Percentiles rank a stretch among this genome's conserved stretches.
phyloP scores from a whole-genome alignment of 2,113 vertebrate species.

The Grantiella picta region DNA sequence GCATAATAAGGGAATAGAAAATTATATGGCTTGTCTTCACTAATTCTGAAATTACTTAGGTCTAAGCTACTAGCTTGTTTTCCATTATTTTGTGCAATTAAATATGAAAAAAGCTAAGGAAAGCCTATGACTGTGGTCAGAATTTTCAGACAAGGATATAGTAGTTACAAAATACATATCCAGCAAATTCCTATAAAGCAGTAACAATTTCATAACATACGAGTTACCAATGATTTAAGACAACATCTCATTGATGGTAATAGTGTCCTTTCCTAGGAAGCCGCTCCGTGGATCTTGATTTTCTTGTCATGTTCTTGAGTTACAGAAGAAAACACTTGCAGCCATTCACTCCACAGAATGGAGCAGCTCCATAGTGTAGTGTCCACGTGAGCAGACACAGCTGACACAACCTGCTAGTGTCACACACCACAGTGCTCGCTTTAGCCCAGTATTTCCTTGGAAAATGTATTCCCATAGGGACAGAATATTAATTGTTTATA shows the following conservation, averaged over 20 bases:
- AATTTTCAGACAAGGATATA: neutral
- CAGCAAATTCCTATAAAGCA: neutral
- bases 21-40: neutral
- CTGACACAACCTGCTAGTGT: neutral
- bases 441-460: neutral
- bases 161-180: neutral
- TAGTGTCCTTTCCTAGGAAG: neutral
- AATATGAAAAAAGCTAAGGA: neutral
- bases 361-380: neutral
- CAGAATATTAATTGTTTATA: neutral
- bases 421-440: neutral
- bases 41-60: neutral
- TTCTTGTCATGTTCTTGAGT: neutral
- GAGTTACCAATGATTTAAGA: neutral
- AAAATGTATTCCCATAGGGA: neutral
- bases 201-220: neutral
- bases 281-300: neutral
- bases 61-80: neutral
- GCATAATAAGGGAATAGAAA: neutral
- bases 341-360: neutral
- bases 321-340: neutral
- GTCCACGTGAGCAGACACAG: neutral
- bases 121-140: neutral
- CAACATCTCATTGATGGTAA: fast-evolving
- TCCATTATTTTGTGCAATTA: neutral